Percentiles rank a stretch among this genome's conserved stretches.
Evolutionary conservation across 2,113 vertebrate genomes (phyloP).

Genomic region (Tor tambroides): DNA sequence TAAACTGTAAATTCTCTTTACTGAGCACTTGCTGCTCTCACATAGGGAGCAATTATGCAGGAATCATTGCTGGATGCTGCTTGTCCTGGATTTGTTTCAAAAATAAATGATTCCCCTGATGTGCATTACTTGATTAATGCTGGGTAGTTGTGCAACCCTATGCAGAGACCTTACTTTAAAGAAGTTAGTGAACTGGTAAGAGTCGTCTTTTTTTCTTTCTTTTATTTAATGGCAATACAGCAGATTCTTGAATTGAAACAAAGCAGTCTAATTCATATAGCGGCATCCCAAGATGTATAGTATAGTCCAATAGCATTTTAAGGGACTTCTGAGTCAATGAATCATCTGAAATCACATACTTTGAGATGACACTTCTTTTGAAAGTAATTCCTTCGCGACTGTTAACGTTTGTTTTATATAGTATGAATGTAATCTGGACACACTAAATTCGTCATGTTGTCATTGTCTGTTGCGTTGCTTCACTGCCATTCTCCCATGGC

Average conservation of each 20-base stretch:
- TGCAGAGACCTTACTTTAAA: constrained; percentile 49
- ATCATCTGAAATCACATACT: neutral
- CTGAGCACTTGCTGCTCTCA: constrained; percentile 45
- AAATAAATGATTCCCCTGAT: constrained; percentile 55
- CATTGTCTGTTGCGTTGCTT: neutral
- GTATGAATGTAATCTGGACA: neutral
- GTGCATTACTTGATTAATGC: constrained; percentile 57
- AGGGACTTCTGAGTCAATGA: neutral
- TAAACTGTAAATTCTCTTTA: constrained; percentile 36
- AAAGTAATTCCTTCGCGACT: neutral
- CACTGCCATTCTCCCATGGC: too few species aligned
- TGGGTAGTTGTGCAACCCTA: constrained; percentile 42
- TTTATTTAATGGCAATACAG: neutral
- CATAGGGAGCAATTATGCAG: constrained; percentile 65
- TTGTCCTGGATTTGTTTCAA: constrained; percentile 64
- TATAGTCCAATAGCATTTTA: neutral
- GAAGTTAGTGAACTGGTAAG: neutral
- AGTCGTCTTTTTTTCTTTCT: neutral
- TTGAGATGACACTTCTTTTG: too few species aligned
- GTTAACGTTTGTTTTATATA: neutral
- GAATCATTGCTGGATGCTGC: constrained; percentile 55
- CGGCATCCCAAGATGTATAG: neutral
- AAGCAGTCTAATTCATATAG: neutral
- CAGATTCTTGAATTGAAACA: neutral
- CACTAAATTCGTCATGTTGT: neutral